phyloP scores from a whole-genome alignment of 2,888 invertebrate species.

The Xylota segnis region DNA sequence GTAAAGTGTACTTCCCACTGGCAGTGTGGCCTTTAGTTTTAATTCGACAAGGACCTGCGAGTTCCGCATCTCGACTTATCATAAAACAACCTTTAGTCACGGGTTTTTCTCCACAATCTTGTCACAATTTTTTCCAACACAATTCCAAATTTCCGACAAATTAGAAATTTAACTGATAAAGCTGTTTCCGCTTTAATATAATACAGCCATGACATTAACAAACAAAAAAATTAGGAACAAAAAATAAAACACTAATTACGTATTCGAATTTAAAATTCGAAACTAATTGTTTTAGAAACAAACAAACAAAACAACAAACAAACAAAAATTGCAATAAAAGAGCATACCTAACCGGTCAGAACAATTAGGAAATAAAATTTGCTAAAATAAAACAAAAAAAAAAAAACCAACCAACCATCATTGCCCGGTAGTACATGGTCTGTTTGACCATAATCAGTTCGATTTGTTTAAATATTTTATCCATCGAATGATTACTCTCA shows the following conservation, averaged over 20 bases:
- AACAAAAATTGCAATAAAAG: neutral
- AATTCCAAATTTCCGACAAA: neutral
- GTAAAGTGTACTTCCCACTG: no score
- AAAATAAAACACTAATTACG: neutral
- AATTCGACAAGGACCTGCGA: no score
- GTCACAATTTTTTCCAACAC: constrained; percentile 7
- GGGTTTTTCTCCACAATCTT: neutral
- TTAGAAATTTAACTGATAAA: constrained; percentile 18
- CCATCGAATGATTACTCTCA: constrained; percentile 85
- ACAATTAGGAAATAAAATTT: neutral
- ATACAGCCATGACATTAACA: neutral
- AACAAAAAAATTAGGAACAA: neutral
- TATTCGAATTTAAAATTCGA: neutral
- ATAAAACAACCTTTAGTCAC: neutral
- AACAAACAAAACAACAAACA: neutral
- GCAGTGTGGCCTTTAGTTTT: no score
- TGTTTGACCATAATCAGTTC: constrained; percentile 87
- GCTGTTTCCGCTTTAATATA: constrained; percentile 9
- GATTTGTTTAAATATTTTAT: constrained; percentile 86
- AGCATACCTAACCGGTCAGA: neutral
- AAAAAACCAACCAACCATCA: constrained; percentile 86
- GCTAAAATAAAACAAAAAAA: constrained; percentile 21
- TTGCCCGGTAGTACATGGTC: constrained; percentile 87
- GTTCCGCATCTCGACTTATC: neutral
- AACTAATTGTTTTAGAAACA: neutral